Evolutionary conservation across 2,888 invertebrate genomes (phyloP).

Genomic region (Dysmachus trigonus): DNA sequence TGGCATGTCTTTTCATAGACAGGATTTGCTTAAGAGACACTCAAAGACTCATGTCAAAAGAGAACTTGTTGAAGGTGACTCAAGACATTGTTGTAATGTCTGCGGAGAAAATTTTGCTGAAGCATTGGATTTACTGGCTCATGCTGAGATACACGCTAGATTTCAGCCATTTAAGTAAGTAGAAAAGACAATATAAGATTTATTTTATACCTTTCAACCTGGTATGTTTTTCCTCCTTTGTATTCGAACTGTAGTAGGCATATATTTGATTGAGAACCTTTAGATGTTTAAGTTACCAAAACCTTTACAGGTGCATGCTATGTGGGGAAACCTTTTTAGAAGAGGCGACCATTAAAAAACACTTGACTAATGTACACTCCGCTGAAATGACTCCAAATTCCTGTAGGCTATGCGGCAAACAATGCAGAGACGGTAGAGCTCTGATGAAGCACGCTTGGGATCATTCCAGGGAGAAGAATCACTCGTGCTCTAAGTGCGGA

Average conservation of each 20-base stretch:
- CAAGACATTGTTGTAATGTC: conserved; percentile 77
- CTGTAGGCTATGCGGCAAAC: conserved; percentile 73
- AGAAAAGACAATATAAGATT: background rate
- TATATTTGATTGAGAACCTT: background rate
- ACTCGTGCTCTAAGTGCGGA: conserved; percentile 73
- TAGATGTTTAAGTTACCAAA: background rate
- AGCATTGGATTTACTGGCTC: conserved; percentile 79
- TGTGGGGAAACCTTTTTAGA: conserved; percentile 73
- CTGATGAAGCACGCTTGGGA: conserved; percentile 76
- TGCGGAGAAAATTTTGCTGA: conserved; percentile 82
- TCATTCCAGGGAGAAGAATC: conserved; percentile 72
- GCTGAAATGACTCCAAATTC: conserved; percentile 72
- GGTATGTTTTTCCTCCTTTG: background rate
- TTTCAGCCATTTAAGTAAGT: conserved; percentile 66
- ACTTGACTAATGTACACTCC: conserved; percentile 70
- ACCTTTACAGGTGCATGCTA: conserved; percentile 67
- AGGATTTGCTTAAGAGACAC: conserved; percentile 78
- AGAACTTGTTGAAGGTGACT: conserved; percentile 42
- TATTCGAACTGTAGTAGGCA: background rate
- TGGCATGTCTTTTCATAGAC: conserved; percentile 80
- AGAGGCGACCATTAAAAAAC: conserved; percentile 71
- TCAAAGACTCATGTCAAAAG: conserved; percentile 65
- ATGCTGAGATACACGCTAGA: conserved; percentile 80
- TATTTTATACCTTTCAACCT: background rate
- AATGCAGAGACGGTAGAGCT: conserved; percentile 74